Evolutionary conservation across 2,113 vertebrate genomes (phyloP), one percentile per base, ranked within the genome.

Genomic region (Herpailurus yagouaroundi): DNA sequence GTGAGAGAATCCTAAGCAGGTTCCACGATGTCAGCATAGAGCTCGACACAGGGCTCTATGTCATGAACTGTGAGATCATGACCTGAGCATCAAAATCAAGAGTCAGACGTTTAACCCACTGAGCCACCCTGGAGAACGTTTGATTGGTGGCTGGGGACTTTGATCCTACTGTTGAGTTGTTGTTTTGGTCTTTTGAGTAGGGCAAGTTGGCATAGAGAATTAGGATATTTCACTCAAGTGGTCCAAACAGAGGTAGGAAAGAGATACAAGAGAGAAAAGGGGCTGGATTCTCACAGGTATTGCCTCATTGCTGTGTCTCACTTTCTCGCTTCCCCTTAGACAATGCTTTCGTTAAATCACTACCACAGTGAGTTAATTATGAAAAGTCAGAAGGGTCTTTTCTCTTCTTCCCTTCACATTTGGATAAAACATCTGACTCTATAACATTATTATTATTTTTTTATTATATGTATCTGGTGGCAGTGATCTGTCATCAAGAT

Each of bases 321-420:
- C 31, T 82, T 81, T 60, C 31, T 79, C 48, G 52, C 68, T 92
- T 68, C 66, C 85, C 38, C 29, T 79, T 21, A 50, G 45, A 41
- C 10, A 41, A 45, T 31, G 16, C 8, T 88, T 88, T 74, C 13
- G 11, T 48, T n/a, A 86, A 74, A 76, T 95, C n/a, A 89, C 68
- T 29, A 89, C 29, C 6, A 14, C 4, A 12, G 36, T 0, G n/a
- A 81, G 38, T 81, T 80, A 84, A 48, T 76, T 76, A 79, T 31
- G 94, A 84, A 92, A 88, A 93, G 18, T 50, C 15, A 31, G 66
- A 85, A 95, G 80, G 3, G 33, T 36, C 38, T 77, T 91, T 63
- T 91, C 29, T 88, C 25, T 55, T 92, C 66, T 91, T 83, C 52
- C 31, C n/a, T 91, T 91, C 74, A 90, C 33, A 60, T 94, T 74